Conservation (phyloP, 2,797 vertebrate genomes). For the Mareca strepera region DNA sequence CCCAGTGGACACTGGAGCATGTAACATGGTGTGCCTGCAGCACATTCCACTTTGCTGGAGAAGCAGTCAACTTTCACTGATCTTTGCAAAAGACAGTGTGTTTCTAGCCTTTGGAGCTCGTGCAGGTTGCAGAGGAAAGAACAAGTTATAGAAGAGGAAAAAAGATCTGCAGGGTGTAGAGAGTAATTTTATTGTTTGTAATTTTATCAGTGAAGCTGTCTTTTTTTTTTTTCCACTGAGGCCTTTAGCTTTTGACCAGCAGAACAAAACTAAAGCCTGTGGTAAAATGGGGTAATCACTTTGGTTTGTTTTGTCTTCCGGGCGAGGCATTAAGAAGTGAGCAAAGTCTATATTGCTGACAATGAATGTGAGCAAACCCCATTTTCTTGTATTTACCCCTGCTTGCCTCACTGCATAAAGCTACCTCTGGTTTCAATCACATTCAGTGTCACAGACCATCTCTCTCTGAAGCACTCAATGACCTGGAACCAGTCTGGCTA, state of each 20-base stretch:
- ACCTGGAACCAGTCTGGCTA: constrained; percentile 34
- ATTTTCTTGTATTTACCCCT: neutral
- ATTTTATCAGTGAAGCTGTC: constrained; percentile 26
- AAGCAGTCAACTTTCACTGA: constrained; percentile 2
- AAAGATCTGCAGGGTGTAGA: neutral
- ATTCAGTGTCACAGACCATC: neutral
- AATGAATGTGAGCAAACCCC: constrained; percentile 19
- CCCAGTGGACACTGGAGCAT: neutral
- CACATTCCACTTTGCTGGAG: neutral
- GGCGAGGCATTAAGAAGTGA: neutral
- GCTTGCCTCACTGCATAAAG: neutral
- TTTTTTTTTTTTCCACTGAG: constrained; percentile 21
- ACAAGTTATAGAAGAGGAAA: neutral
- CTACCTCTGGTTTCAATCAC: constrained; percentile 27
- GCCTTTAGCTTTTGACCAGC: neutral
- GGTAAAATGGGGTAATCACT: constrained; percentile 6
- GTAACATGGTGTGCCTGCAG: neutral
- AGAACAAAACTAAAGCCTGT: constrained; percentile 19
- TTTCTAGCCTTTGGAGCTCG: neutral
- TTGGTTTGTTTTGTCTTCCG: neutral
- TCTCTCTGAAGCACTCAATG: constrained; percentile 43
- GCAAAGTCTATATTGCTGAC: neutral
- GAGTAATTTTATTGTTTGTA: constrained; percentile 21
- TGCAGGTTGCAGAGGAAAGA: neutral
- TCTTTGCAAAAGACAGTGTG: neutral